Conservation (phyloP, 2,113 vertebrate genomes). For the Malaclemys terrapin region DNA sequence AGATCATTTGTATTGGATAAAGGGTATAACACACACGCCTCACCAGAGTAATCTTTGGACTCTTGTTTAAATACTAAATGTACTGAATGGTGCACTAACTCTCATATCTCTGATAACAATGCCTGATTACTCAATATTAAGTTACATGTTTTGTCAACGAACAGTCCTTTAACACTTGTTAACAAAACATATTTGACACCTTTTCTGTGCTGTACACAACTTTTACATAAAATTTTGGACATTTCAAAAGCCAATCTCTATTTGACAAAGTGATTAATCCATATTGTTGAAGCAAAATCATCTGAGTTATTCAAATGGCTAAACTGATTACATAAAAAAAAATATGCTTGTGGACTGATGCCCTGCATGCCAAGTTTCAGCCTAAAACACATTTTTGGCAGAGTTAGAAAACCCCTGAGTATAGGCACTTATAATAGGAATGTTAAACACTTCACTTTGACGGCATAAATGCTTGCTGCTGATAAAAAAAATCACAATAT, state of each 20-base stretch:
- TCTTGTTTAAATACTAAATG: background rate
- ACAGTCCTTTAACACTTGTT: background rate
- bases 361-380: rapidly evolving
- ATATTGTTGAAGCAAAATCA: background rate
- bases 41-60: background rate
- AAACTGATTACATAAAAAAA: background rate
- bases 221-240: background rate
- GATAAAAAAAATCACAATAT: rapidly evolving
- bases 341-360: background rate
- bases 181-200: background rate
- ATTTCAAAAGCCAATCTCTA: background rate
- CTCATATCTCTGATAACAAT: background rate
- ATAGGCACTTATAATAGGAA: background rate
- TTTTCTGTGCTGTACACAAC: background rate
- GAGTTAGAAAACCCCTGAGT: background rate
- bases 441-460: background rate
- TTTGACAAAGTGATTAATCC: background rate
- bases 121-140: background rate
- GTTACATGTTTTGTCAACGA: background rate
- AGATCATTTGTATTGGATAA: rapidly evolving
- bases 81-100: rapidly evolving
- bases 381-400: background rate
- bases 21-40: background rate
- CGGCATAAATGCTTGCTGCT: rapidly evolving
- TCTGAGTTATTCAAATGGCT: background rate